Conservation (phyloP, 2,888 invertebrate species). For the Callinectes sapidus region DNA sequence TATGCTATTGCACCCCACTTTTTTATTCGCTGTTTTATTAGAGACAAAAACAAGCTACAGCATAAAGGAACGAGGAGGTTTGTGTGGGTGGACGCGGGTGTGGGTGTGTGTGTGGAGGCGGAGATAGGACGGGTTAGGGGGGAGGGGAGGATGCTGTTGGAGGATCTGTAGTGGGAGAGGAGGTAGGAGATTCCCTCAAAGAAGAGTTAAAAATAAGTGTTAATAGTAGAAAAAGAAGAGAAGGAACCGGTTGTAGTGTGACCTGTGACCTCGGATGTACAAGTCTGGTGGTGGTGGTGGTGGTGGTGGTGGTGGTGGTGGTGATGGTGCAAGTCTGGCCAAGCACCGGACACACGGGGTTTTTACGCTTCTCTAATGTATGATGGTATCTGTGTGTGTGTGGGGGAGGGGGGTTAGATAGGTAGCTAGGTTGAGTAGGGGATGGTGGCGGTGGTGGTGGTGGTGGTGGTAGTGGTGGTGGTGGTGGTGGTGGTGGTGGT, state of each 20-base stretch:
- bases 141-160: background rate
- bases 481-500: background rate
- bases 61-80: background rate
- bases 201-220: constrained; percentile 24
- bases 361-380: background rate
- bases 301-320: background rate
- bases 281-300: constrained; percentile 8
- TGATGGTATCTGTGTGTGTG: constrained; percentile 12
- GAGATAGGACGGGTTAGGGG: background rate
- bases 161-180: background rate
- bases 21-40: background rate
- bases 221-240: constrained; percentile 6
- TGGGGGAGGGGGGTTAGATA: background rate
- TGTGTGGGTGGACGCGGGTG: background rate
- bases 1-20: background rate
- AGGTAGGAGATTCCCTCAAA: background rate
- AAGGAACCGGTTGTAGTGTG: constrained; percentile 12
- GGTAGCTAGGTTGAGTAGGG: background rate
- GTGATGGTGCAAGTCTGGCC: constrained; percentile 14
- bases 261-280: constrained; percentile 12
- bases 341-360: background rate
- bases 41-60: too few species aligned
- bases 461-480: background rate
- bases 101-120: background rate
- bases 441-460: background rate